Evolutionary conservation across 2,888 invertebrate genomes (phyloP), one percentile per base, ranked within the genome.

Genomic region (Altica lythri): DNA sequence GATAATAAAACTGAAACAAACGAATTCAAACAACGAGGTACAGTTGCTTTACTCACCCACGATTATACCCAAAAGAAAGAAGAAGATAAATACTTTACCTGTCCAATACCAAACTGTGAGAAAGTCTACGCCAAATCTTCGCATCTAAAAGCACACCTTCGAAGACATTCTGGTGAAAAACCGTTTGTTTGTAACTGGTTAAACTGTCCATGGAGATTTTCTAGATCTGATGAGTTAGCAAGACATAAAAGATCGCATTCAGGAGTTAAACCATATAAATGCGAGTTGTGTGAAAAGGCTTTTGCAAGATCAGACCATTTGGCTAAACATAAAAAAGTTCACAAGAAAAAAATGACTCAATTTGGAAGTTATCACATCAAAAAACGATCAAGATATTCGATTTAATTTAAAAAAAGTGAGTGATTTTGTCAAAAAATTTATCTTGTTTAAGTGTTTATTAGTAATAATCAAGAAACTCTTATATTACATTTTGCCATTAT

Each of bases 301-400:
- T 97, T 97, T 76, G 91, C 94, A 1, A 82, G 96, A 17, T 95
- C 94, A 18, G 96, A 97, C 75, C 96, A 97, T 75, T 81, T 96
- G 52, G 86, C 94, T 17, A 96, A 96, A 75, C 96, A 97, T 75
- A 84, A 88, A 10, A 92, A 89, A 65, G 90, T 92, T 4, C 92
- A 92, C 73, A 85, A 88, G 38, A 83, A 89, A 55, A 83, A 81
- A 57, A 73, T 82, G 66, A 47, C 40, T 9, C 55, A 55, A 32
- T 55, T 37, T 12, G 55, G 55, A 37, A 51, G 35, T 17, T 55
- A 47, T 22, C 55, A 55, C 27, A 50, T 55, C 5, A 55, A 51
- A 47, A 51, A 51, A 18, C 42, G 46, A 2, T 42, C 46, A 16
- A 51, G 50, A 34, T 40, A 40, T 40, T 2, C 3, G 3, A 34